Conservation (phyloP, 2,888 invertebrate species). For the Pyralis farinalis region DNA sequence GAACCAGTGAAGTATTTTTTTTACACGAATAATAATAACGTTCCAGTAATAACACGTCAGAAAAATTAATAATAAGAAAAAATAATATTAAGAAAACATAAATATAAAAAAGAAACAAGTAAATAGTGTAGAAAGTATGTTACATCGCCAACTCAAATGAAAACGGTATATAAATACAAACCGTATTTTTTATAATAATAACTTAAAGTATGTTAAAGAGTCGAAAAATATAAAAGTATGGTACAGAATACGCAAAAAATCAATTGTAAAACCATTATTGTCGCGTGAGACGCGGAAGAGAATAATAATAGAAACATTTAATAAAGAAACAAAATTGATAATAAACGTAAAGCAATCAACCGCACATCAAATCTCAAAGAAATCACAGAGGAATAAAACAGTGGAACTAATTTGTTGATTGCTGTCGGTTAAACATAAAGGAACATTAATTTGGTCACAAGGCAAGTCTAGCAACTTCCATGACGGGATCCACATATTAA, state of each 20-base stretch:
- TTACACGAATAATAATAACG: too few species aligned
- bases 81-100: too few species aligned
- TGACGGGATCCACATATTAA: conserved; percentile 41
- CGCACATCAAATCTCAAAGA: conserved; percentile 27
- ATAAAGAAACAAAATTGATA: not conserved
- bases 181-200: too few species aligned
- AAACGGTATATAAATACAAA: too few species aligned
- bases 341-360: conserved; percentile 8
- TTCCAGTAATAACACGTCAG: too few species aligned
- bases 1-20: too few species aligned
- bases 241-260: not conserved
- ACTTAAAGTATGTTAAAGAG: too few species aligned
- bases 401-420: conserved; percentile 55
- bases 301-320: not conserved
- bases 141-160: too few species aligned
- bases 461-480: conserved; percentile 18
- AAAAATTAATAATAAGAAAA: too few species aligned
- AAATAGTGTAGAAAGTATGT: too few species aligned
- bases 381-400: conserved; percentile 36
- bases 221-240: too few species aligned
- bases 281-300: not conserved
- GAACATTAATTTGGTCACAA: conserved; percentile 30
- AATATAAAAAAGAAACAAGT: too few species aligned
- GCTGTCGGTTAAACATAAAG: conserved; percentile 29
- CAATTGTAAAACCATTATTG: not conserved